Base-by-base conservation (phyloP, 2,113 vertebrate species). In the Poeciliopsis retropinna region DNA sequence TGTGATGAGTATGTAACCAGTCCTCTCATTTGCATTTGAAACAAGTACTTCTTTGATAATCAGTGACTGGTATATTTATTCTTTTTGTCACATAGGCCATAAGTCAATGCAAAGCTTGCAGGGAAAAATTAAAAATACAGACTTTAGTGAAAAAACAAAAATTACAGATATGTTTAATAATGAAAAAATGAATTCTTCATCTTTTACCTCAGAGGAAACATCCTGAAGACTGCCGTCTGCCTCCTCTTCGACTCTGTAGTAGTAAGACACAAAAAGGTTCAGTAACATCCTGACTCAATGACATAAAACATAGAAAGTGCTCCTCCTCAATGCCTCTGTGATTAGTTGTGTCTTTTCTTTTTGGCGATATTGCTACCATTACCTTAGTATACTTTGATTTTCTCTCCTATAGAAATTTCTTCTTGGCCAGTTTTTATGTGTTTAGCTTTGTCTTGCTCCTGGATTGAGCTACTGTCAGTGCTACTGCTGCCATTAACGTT, bases 231-330 rank as follows among this genome's bases (percentile, higher is more conserved):
- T 91, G 82, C 94, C 94, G 62, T 95, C 94, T 80, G 88, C 86
- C 76, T 96, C 94, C 76, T 95, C 39, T 1, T 90, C 94, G 64
- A 95, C 87, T 87, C 96, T 96, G 88, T 72, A 64, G 88, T 72
- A 64, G 70, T 67, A 32, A 72, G 25, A 28, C 60, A 82, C 22
- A 44, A n/a, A 78, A 61, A 60, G 37, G 5, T 14, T 37, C 10
- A 81, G n/a, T 79, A 5, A 84, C 44, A 70, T 63, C 25, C 12
- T 60, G 31, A 68, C 29, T 80, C 51, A 60, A 19, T 17, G 27
- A 1, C 70, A 32, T 29, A 11, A n/a, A 82, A 25, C 6, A n/a
- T n/a, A 57, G 25, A n/a, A 57, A 9, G 22, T 10, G 9, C 7
- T 54, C 47, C 7, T 51, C 5, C 17, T 22, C 17, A 51, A 22